phyloP scores from a whole-genome alignment of 2,888 invertebrate genomes.

The Sceliomorpha sp. region DNA sequence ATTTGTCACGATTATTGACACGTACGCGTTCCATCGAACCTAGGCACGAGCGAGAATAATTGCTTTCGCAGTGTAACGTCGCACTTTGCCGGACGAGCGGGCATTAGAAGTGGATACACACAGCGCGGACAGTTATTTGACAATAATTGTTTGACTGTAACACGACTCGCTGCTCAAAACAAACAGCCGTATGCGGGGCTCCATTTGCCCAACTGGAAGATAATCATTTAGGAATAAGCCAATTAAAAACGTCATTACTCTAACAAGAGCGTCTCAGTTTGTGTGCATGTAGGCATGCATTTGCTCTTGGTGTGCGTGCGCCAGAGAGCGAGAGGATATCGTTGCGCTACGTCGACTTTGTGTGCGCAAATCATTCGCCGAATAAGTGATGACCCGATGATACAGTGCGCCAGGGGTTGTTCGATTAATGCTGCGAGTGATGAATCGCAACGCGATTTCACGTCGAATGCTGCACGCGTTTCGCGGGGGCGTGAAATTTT shows the following conservation, averaged over 20 bases:
- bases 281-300: no score
- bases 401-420: constrained; percentile 21
- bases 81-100: constrained; percentile 3
- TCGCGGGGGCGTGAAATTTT: constrained; percentile 7
- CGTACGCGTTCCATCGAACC: no score
- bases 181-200: constrained; percentile 21
- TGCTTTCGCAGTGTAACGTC: no score
- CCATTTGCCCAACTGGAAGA: constrained; percentile 20
- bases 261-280: no score
- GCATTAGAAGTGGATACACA: constrained; percentile 1
- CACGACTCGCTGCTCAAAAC: constrained; percentile 11
- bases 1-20: no score
- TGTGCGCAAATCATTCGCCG: constrained; percentile 27
- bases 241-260: constrained; percentile 28
- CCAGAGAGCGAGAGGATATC: no score
- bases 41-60: no score
- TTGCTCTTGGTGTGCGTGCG: no score
- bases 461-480: constrained; percentile 9
- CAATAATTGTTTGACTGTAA: constrained; percentile 18
- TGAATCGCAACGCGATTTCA: constrained; percentile 25
- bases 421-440: constrained; percentile 20
- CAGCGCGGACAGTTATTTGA: constrained; percentile 12
- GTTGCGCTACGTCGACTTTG: constrained; percentile 19
- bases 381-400: constrained; percentile 43
- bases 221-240: constrained; percentile 28